Conservation (phyloP, 2,113 vertebrate species). For the Terrapene triunguis region DNA sequence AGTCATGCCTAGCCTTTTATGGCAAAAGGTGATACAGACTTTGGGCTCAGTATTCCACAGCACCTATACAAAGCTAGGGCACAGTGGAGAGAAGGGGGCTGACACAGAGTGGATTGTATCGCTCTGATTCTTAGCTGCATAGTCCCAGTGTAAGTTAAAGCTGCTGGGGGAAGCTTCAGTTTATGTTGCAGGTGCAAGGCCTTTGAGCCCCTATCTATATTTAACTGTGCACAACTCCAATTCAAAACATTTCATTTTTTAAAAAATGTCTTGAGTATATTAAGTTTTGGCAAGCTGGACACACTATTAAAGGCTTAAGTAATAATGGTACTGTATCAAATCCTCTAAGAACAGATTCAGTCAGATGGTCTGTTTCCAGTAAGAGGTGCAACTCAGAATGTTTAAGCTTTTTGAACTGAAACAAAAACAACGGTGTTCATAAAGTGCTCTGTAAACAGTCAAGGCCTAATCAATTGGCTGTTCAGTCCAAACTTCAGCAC, state of each 20-base stretch:
- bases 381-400: accelerated
- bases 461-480: neutral
- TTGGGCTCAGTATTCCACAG: neutral
- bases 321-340: neutral
- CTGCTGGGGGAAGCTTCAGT: neutral
- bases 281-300: neutral
- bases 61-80: neutral
- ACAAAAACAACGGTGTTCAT: neutral
- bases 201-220: neutral
- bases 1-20: neutral
- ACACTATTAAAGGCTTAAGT: neutral
- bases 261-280: neutral
- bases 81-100: too few species aligned
- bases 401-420: neutral
- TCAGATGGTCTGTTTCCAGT: accelerated
- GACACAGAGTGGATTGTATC: neutral
- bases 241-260: neutral
- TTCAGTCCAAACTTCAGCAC: neutral
- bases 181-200: neutral
- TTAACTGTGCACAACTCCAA: neutral
- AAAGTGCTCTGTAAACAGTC: neutral
- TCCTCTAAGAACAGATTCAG: neutral
- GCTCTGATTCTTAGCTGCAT: neutral
- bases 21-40: neutral
- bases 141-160: neutral